Evolutionary conservation across 2,797 vertebrate species (phyloP), one percentile per base, ranked within the genome.

Genomic region (Peromyscus eremicus): DNA sequence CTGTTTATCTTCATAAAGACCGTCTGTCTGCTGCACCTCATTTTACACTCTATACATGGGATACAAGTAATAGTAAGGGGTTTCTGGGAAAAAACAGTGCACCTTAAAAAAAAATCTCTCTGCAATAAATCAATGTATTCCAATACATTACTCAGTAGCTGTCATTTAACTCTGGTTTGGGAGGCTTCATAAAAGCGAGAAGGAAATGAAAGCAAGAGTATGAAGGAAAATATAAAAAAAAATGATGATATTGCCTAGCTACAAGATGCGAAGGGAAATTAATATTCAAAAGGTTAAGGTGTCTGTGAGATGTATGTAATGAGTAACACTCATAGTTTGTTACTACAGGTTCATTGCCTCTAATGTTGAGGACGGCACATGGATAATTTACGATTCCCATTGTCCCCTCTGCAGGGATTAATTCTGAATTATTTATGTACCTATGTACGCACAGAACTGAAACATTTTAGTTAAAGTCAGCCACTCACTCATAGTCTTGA

Each of bases 401-500:
- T 99, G 99, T 99, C 99, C 99, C 99, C 99, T 99, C 99, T 99
- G 99, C 99, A 98, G 99, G 99, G 99, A 99, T 99, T 99, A 99
- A 99, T 99, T 99, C 99, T 99, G 99, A 99, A 99, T 99, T 99
- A 99, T 99, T 99, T 99, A 99, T 99, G 99, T 99, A 99, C 98
- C 99, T 99, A 99, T 99, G 99, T 99, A 99, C 97, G 98, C 99
- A 99, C 98, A 98, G 99, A 99, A 99, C 99, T 99, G 99, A 99
- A 99, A 99, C 99, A 99, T 99, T 99, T 99, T 99, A 99, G 99
- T 99, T 99, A 99, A 99, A 99, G 99, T 99, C 98, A 99, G 99
- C 99, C 98, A 99, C 99, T 99, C 99, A 99, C 99, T 99, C 99
- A 99, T 98, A 99, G 99, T 99, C 98, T 99, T 98, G 99, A 98